phyloP scores from a whole-genome alignment of 2,113 vertebrate genomes.

The Neogobius melanostomus region DNA sequence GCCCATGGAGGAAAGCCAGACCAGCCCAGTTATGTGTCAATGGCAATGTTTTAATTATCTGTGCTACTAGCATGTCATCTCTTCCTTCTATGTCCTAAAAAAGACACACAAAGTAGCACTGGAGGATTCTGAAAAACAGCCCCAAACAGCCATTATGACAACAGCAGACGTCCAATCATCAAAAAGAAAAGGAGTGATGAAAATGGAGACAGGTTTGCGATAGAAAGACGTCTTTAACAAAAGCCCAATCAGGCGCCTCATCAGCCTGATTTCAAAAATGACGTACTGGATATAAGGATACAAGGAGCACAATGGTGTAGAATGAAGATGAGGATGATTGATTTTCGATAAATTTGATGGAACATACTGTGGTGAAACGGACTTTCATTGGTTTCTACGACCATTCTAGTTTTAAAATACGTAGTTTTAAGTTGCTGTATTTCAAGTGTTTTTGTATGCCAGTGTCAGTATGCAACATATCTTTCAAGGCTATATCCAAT shows the following conservation, averaged over 20 bases:
- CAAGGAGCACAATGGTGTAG: constrained; percentile 41
- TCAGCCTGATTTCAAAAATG: constrained; percentile 32
- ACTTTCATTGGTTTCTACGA: no score
- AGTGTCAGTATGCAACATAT: no score
- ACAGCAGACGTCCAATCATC: constrained; percentile 50
- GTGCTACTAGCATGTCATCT: constrained; percentile 35
- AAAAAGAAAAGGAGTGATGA: constrained; percentile 51
- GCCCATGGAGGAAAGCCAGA: not conserved
- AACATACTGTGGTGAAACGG: no score
- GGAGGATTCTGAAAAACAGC: constrained; percentile 15
- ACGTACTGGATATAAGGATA: not conserved
- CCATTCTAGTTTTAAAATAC: no score
- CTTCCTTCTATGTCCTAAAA: constrained; percentile 34
- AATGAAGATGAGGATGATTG: constrained; percentile 16
- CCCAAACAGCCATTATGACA: constrained; percentile 28
- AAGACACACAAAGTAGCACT: constrained; percentile 43
- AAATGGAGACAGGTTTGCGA: constrained; percentile 32
- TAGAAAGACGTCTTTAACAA: not conserved
- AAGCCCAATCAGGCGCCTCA: no score
- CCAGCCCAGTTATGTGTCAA: not conserved
- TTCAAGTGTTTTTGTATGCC: no score
- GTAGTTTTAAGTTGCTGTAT: no score
- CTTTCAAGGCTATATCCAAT: no score
- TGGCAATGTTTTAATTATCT: constrained; percentile 54
- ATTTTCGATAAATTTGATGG: no score